These are phyloP conservation scores for Hirudo medicinalis DNA, from an alignment of 1,140 invertebrate species.

Conservation along the genomic window DNA sequence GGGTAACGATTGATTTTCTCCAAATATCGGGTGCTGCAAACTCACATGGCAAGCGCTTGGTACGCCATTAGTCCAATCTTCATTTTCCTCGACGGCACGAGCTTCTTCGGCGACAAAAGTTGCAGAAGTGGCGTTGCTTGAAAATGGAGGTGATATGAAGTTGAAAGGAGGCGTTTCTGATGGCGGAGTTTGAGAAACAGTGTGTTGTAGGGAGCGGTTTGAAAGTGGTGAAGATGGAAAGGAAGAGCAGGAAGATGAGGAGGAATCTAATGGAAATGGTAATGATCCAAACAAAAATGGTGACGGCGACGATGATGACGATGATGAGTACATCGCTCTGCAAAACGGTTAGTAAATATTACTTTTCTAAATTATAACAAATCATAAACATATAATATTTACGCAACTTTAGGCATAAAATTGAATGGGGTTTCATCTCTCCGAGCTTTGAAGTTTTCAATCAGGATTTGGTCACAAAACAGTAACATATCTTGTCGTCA, in stretches of 20 bases:
- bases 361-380: neutral
- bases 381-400: no score
- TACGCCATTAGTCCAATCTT: neutral
- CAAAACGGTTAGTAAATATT: neutral
- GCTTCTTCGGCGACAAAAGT: no score
- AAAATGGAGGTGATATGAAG: neutral
- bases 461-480: neutral
- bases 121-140: no score
- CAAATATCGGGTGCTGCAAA: no score
- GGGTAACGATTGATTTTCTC: neutral
- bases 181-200: neutral
- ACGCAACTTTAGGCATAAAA: no score
- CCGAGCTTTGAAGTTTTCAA: no score
- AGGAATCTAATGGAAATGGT: neutral
- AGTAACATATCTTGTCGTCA: neutral
- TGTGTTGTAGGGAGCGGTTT: neutral
- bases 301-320: neutral
- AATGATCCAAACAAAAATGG: neutral
- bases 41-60: neutral
- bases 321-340: neutral
- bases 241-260: neutral
- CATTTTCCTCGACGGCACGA: neutral
- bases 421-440: no score
- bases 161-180: neutral
- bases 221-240: neutral